Conservation (phyloP, 1,140 invertebrate species). For the Drosophila albomicans region DNA sequence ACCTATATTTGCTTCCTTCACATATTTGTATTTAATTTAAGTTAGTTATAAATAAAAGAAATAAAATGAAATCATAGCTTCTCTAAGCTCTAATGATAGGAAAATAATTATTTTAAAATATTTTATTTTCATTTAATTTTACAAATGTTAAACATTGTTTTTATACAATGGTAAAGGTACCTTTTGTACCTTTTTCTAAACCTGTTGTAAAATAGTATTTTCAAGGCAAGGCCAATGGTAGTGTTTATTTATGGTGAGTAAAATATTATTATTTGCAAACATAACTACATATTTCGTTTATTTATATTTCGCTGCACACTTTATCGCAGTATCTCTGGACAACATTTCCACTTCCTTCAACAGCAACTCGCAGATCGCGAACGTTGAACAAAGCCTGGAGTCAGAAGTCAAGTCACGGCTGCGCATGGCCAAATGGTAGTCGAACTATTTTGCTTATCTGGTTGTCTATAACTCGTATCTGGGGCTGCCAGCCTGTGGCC, state of each 20-base stretch:
- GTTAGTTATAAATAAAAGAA: no score
- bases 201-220: background rate
- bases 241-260: background rate
- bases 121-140: no score
- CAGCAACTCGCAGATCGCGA: background rate
- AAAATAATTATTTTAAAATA: no score
- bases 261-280: background rate
- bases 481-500: conserved; percentile 54
- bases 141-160: no score
- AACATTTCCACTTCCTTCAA: conserved; percentile 3
- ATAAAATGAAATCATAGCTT: no score
- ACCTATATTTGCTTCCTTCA: no score
- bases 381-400: conserved; percentile 4
- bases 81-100: no score
- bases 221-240: background rate
- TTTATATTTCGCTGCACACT: conserved; percentile 3
- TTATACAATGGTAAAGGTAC: no score
- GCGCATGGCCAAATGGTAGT: conserved; percentile 31
- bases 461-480: conserved; percentile 64
- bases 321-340: conserved; percentile 7
- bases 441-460: conserved; percentile 57
- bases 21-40: no score
- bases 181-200: no score
- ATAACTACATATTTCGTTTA: background rate
- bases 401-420: conserved; percentile 37